These are phyloP conservation scores for Condylostylus longicornis DNA, from an alignment of 1,140 invertebrate species.

Conservation along the genomic window DNA sequence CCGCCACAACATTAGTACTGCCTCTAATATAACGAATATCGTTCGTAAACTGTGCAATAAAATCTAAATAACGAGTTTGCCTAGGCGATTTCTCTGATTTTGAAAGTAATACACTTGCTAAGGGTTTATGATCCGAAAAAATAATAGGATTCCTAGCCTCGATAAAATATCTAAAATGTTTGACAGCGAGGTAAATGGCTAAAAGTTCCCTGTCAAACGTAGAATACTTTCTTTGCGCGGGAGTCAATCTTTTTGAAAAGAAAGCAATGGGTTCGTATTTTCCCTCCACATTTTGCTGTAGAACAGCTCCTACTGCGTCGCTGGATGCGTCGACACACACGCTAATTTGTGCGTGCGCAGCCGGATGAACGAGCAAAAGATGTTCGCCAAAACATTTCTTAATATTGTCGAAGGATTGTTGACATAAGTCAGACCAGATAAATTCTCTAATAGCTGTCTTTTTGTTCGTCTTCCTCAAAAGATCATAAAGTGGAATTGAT, in stretches of 20 bases:
- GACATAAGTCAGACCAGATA: too few species aligned
- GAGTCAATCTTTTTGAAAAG: not conserved
- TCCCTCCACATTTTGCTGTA: conserved; percentile 10
- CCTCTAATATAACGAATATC: conserved; percentile 10
- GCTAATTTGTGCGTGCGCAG: too few species aligned
- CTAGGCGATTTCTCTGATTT: conserved; percentile 29
- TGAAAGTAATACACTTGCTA: conserved; percentile 30
- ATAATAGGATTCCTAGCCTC: not conserved
- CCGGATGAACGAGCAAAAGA: conserved; percentile 14
- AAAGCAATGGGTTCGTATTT: not conserved
- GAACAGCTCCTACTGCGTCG: conserved; percentile 11
- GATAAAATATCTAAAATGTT: not conserved
- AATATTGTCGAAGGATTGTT: too few species aligned
- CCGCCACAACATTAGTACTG: not conserved
- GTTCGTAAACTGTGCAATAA: too few species aligned
- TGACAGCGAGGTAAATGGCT: not conserved
- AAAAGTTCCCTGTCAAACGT: conserved; percentile 26
- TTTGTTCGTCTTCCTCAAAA: too few species aligned
- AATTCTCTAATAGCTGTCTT: too few species aligned
- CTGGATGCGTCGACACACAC: conserved; percentile 19
- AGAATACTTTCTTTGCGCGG: not conserved
- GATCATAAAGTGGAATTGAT: too few species aligned
- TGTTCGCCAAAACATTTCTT: too few species aligned
- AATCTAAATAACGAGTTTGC: too few species aligned
- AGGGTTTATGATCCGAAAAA: conserved; percentile 22